These are phyloP conservation scores for Siphlonurus alternatus DNA, from an alignment of 2,888 invertebrate species.

Conservation along the genomic window DNA sequence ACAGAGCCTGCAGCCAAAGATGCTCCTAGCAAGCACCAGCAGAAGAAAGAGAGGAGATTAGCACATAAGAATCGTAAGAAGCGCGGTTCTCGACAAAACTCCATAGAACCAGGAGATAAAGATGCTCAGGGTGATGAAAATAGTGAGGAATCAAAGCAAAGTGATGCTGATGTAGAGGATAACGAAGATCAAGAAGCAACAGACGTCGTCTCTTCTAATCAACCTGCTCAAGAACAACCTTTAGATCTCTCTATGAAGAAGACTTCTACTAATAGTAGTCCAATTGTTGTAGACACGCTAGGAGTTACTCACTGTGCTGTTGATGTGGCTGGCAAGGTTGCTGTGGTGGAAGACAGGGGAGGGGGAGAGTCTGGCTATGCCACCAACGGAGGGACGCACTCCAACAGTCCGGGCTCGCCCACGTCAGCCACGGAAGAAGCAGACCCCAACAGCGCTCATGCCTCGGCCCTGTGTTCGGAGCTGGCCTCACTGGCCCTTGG, in stretches of 20 bases:
- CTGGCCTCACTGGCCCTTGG: not conserved
- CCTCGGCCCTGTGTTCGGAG: not conserved
- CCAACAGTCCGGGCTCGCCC: not conserved
- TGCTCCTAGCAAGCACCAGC: conserved; percentile 34
- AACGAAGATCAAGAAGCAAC: not conserved
- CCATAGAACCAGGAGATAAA: conserved; percentile 5
- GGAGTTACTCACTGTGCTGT: not conserved
- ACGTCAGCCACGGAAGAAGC: not conserved
- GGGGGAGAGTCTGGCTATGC: not conserved
- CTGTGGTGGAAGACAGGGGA: not conserved
- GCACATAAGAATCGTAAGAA: conserved; percentile 37
- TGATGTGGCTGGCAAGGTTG: not conserved
- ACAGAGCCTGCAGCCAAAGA: conserved; percentile 15
- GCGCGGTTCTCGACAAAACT: not conserved
- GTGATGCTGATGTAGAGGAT: not conserved
- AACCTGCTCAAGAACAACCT: not conserved
- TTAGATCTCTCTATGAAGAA: not conserved
- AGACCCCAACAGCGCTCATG: not conserved
- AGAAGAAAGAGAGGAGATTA: conserved; percentile 43
- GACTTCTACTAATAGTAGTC: not conserved
- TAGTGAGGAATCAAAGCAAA: no score
- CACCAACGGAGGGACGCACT: not conserved
- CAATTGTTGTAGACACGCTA: not conserved
- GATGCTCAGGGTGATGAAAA: not conserved
- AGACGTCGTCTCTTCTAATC: no score